A percentile compares a stretch with the other conserved stretches of the same genome.
Conservation (phyloP, 2,797 vertebrate genomes). For the Eulemur mongoz region DNA sequence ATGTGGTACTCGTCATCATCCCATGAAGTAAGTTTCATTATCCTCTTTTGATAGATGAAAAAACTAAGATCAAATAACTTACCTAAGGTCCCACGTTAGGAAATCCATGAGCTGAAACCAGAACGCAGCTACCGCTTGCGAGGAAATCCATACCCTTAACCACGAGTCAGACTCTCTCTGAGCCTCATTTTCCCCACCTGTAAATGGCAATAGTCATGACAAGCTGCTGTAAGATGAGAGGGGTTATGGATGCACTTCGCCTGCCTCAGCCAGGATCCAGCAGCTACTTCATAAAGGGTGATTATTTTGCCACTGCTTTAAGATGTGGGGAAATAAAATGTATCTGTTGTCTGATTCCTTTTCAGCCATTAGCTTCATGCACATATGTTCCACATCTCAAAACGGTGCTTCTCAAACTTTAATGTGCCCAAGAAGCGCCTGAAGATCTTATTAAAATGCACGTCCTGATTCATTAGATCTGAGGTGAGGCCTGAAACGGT, state of each 20-base stretch:
- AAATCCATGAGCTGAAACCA: not conserved
- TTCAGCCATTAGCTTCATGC: not conserved
- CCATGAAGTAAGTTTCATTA: not conserved
- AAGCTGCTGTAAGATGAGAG: not conserved
- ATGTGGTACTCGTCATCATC: not conserved
- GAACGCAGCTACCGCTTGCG: not conserved
- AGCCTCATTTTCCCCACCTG: not conserved
- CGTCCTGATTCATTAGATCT: not conserved
- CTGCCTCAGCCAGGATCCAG: not conserved
- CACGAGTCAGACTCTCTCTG: not conserved
- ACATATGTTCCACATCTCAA: not conserved
- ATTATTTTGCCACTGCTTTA: not conserved
- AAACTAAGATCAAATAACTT: not conserved
- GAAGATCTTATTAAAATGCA: not conserved
- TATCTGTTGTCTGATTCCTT: not conserved
- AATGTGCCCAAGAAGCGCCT: not conserved
- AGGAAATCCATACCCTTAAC: not conserved
- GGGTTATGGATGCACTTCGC: rapidly evolving
- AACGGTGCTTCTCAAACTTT: not conserved
- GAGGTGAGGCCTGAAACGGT: not conserved
- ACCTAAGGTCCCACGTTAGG: not conserved
- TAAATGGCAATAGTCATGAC: not conserved
- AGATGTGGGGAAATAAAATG: not conserved
- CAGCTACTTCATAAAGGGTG: not conserved
- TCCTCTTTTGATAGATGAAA: not conserved